Conservation (phyloP, 2,888 invertebrate species). For the Morpho helenor region DNA sequence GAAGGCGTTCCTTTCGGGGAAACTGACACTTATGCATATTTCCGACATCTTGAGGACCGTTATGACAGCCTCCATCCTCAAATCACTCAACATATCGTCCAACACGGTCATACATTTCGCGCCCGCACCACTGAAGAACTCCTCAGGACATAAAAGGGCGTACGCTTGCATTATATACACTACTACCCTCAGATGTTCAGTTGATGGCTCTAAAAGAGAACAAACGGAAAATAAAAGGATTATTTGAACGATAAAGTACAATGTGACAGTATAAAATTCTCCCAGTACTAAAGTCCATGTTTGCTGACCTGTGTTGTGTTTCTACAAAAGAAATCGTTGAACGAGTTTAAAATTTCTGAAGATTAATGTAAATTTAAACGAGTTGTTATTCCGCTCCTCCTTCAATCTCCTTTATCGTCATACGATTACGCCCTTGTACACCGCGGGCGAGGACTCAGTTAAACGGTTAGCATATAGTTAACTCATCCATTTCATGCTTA, state of each 20-base stretch:
- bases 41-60: conserved; percentile 83
- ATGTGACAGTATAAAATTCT: too few relatives aligned
- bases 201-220: conserved; percentile 83
- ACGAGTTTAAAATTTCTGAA: too few relatives aligned
- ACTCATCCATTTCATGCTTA: too few relatives aligned
- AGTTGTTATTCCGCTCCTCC: too few relatives aligned
- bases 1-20: conserved; percentile 85
- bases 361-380: too few relatives aligned
- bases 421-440: too few relatives aligned
- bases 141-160: conserved; percentile 87
- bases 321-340: too few relatives aligned
- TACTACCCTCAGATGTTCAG: conserved; percentile 89
- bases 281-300: too few relatives aligned
- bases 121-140: conserved; percentile 86
- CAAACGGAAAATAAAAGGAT: background rate
- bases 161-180: conserved; percentile 91
- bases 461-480: too few relatives aligned
- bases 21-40: conserved; percentile 86
- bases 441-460: too few relatives aligned
- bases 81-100: conserved; percentile 86
- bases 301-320: too few relatives aligned
- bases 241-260: background rate
- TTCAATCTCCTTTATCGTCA: too few relatives aligned
- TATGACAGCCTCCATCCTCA: conserved; percentile 78
- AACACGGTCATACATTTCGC: conserved; percentile 84